Conservation (phyloP, 2,113 vertebrate species). For the Festucalex cinctus region DNA sequence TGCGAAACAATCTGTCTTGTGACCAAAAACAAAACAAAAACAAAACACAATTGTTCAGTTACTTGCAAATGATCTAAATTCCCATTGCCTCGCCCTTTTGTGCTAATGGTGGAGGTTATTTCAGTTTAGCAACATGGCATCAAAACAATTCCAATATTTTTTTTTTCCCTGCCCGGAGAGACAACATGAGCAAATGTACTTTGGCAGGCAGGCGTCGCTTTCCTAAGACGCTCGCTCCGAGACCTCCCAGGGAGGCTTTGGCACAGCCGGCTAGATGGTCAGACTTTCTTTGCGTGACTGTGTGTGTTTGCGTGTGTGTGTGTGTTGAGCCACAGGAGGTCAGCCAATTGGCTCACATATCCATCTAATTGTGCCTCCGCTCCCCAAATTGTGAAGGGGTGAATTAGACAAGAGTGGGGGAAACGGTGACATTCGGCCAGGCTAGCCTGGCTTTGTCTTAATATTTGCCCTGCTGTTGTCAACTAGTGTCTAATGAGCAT, state of each 20-base stretch:
- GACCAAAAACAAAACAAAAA: background rate
- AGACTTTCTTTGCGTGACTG: slow-evolving; percentile 18
- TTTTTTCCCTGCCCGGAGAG: slow-evolving; percentile 25
- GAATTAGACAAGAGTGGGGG: slow-evolving; percentile 1
- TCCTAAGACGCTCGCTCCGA: slow-evolving; percentile 33
- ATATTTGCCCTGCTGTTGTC: slow-evolving; percentile 2
- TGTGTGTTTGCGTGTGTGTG: slow-evolving; percentile 8
- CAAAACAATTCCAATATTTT: slow-evolving; percentile 30
- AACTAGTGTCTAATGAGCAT: slow-evolving; percentile 3
- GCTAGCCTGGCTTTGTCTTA: slow-evolving; percentile 1
- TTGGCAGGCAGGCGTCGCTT: slow-evolving; percentile 44
- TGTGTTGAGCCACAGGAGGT: slow-evolving; percentile 19
- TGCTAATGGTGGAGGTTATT: slow-evolving; percentile 19
- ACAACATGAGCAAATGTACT: slow-evolving; percentile 48
- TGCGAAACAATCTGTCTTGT: no score
- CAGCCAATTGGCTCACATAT: slow-evolving; percentile 19
- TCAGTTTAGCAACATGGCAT: slow-evolving; percentile 23
- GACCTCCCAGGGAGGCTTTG: slow-evolving; percentile 40
- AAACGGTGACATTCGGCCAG: background rate
- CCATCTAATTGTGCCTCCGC: slow-evolving; percentile 2
- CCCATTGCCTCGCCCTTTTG: background rate
- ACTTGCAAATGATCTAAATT: background rate
- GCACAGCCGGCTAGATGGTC: slow-evolving; percentile 40
- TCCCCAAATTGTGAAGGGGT: background rate
- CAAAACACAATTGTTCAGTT: no score